Evolutionary conservation across 2,888 invertebrate genomes (phyloP).

Genomic region (Camponotus fellah): DNA sequence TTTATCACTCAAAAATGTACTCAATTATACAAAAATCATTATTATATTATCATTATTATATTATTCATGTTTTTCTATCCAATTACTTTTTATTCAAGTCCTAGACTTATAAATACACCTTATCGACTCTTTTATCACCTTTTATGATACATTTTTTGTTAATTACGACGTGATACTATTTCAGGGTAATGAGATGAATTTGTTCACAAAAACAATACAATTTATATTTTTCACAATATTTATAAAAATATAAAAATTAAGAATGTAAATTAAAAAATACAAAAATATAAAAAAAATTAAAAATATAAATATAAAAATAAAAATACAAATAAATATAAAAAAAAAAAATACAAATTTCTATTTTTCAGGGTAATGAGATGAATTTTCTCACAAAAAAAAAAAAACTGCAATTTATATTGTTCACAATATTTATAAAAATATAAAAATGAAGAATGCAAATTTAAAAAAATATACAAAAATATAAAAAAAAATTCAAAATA

Average conservation of each 20-base stretch:
- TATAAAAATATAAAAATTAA: no score
- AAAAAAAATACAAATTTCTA: background rate
- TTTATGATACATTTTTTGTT: no score
- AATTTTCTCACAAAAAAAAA: background rate
- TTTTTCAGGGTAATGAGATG: background rate
- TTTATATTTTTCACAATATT: background rate
- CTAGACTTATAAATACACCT: no score
- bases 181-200: background rate
- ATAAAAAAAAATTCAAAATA: no score
- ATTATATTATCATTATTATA: background rate
- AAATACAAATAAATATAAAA: no score
- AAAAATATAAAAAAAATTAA: no score
- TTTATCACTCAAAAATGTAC: no score
- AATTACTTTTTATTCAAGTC: background rate
- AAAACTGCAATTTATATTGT: background rate
- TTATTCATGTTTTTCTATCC: background rate
- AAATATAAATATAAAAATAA: no score
- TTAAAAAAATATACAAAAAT: no score
- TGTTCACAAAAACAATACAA: background rate
- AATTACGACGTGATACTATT: background rate
- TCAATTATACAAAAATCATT: background rate
- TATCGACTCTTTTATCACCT: background rate
- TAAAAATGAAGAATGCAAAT: no score
- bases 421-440: background rate
- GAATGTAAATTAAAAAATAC: no score